phyloP scores from a whole-genome alignment of 2,888 invertebrate genomes.

The Aphodius sticticus region DNA sequence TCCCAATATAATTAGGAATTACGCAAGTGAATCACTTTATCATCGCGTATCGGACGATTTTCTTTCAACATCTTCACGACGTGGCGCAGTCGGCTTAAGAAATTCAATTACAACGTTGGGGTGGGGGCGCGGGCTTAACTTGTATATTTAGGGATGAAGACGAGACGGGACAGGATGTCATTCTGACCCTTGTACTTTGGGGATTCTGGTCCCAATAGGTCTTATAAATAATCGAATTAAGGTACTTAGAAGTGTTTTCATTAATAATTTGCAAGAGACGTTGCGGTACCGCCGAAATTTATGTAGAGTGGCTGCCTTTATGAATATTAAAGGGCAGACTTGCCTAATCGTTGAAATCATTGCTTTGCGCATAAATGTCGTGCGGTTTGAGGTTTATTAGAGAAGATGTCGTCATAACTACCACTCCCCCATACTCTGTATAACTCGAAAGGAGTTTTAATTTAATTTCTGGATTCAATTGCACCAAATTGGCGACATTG shows the following conservation, averaged over 20 bases:
- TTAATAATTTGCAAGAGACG: not conserved
- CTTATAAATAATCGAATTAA: conserved; percentile 4
- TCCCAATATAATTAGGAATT: not conserved
- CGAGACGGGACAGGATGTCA: not conserved
- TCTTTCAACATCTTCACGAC: not conserved
- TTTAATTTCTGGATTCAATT: too few relatives aligned
- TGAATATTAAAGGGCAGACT: not conserved
- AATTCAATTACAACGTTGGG: not conserved
- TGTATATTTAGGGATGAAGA: not conserved
- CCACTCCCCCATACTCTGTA: not conserved
- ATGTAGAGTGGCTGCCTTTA: not conserved
- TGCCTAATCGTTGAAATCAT: not conserved
- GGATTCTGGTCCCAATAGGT: not conserved
- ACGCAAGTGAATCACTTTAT: not conserved
- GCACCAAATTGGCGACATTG: too few relatives aligned
- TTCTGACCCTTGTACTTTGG: not conserved
- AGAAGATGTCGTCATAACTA: not conserved
- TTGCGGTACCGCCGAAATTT: not conserved
- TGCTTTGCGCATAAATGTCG: not conserved
- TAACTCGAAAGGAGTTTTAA: too few relatives aligned
- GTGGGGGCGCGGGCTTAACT: not conserved
- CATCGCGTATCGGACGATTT: too few relatives aligned
- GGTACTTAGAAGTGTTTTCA: not conserved
- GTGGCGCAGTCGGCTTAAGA: not conserved
- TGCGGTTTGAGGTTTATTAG: not conserved